Base-by-base conservation (phyloP, 1,140 invertebrate genomes). In the Tyrophagus putrescentiae region DNA sequence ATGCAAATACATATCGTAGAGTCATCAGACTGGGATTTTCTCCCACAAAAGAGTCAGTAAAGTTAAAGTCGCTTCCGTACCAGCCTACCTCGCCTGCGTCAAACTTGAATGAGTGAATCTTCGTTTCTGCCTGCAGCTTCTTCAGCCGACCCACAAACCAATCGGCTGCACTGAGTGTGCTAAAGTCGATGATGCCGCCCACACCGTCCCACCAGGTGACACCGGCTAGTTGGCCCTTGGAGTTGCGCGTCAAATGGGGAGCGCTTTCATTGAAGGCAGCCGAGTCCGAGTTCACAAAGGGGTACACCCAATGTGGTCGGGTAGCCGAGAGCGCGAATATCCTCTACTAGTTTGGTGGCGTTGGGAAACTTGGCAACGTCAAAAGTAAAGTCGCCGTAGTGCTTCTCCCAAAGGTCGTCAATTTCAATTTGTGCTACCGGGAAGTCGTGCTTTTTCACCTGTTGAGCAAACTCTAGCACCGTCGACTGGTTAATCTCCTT, bases 61-160 rank as follows among this genome's bases (percentile, higher is more conserved):
- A 62, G 9, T 62, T 53, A 60, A 66, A 72, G 9, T 65, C 54
- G 6, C 64, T 31, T 0, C 73, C 73, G 16, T 79, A 60, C 70
- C 72, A 80, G 32, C 69, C 70, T 0, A 71, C 73, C 72, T 92
- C 87, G n/a, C 90, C 91, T 9, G 87, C 91, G 71, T 95, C 92
- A 68, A 93, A 93, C 70, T 95, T 95, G 63, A 90, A 88, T 61
- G 84, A 83, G 67, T 87, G 84, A 31, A 96, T 82, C 1, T 80
- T 82, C 60, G 78, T 78, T 1, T 75, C 71, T 0, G 74, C 69
- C 62, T 80, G 70, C 1, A 94, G 63, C 9, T 70, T 70, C 42
- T 73, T 72, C 0, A 93, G 68, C 54, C 82, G 71, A 1, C 67
- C 67, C 1, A 75, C 72, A 76, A 81, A 94, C 89, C 89, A 94